These are phyloP conservation scores for Dasypogon diadema DNA, from an alignment of 2,888 invertebrate genomes.

Conservation along the genomic window DNA sequence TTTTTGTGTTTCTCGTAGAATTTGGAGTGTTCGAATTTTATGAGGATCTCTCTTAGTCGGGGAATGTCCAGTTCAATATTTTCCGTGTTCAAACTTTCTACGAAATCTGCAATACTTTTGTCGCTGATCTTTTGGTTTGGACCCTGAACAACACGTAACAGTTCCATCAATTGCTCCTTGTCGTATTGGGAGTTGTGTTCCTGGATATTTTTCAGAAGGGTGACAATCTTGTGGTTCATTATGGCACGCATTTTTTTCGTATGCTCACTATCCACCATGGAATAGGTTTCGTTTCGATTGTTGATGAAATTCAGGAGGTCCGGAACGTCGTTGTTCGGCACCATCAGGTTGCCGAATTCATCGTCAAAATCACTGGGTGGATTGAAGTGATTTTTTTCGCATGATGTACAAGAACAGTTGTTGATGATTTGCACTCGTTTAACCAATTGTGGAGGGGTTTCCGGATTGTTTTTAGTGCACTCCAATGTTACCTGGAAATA, in stretches of 20 bases:
- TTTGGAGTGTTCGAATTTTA: slow-evolving; percentile 61
- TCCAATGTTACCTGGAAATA: slow-evolving; percentile 72
- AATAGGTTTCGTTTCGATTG: slow-evolving; percentile 57
- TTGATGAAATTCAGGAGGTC: slow-evolving; percentile 64
- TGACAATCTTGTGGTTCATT: slow-evolving; percentile 58
- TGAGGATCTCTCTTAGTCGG: slow-evolving; percentile 63
- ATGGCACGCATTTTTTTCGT: slow-evolving; percentile 59
- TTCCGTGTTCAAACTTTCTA: slow-evolving; percentile 64
- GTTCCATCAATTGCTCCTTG: slow-evolving; percentile 61
- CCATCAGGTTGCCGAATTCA: slow-evolving; percentile 53
- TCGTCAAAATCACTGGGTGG: slow-evolving; percentile 62
- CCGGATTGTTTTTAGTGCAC: slow-evolving; percentile 70
- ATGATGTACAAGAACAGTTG: slow-evolving; percentile 76
- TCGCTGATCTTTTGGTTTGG: slow-evolving; percentile 61
- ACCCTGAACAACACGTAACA: slow-evolving; percentile 63
- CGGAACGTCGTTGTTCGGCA: slow-evolving; percentile 63
- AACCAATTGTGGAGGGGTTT: slow-evolving; percentile 70
- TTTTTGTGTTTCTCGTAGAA: slow-evolving; percentile 53
- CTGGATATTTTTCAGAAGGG: slow-evolving; percentile 57
- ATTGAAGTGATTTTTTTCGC: slow-evolving; percentile 68
- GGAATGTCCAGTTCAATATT: slow-evolving; percentile 63
- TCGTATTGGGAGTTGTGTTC: slow-evolving; percentile 63
- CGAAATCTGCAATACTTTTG: slow-evolving; percentile 64
- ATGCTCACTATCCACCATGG: slow-evolving; percentile 37
- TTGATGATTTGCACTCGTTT: slow-evolving; percentile 76